Evolutionary conservation across 2,888 invertebrate genomes (phyloP).

Genomic region (Chloromyia formosa): DNA sequence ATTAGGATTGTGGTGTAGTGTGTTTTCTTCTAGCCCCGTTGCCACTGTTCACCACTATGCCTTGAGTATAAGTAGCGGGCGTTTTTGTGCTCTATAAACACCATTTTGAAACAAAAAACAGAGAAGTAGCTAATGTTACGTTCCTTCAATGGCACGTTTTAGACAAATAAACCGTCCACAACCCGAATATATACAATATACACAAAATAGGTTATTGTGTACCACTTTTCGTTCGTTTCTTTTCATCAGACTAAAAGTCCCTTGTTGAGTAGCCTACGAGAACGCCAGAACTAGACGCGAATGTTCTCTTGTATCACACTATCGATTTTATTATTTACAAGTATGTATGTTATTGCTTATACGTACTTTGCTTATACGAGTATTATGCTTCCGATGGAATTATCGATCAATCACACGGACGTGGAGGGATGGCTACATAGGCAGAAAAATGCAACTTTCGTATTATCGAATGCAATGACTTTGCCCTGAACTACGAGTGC

Average conservation of each 20-base stretch:
- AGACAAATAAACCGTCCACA: background rate
- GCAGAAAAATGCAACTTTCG: background rate
- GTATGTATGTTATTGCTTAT: background rate
- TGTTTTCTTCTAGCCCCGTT: conserved; percentile 25
- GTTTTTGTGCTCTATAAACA: conserved; percentile 14
- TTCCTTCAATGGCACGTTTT: background rate
- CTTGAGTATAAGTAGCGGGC: background rate
- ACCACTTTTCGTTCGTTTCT: background rate
- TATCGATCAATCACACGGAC: conserved; percentile 35
- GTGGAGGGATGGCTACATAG: too few species aligned
- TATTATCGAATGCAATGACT: too few species aligned
- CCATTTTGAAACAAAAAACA: conserved; percentile 14
- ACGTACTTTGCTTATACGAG: too few species aligned
- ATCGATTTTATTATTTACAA: conserved; percentile 28
- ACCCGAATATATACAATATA: background rate
- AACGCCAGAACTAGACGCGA: background rate
- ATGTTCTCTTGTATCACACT: background rate
- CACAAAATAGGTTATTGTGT: conserved; percentile 19
- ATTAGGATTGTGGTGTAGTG: background rate
- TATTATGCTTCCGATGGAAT: background rate
- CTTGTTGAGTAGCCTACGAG: background rate
- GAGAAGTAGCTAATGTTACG: background rate
- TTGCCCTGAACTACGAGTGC: too few species aligned
- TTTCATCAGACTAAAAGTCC: background rate
- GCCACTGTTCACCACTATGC: conserved; percentile 6